Conservation (phyloP, 2,113 vertebrate species). For the Cheilinus undulatus region DNA sequence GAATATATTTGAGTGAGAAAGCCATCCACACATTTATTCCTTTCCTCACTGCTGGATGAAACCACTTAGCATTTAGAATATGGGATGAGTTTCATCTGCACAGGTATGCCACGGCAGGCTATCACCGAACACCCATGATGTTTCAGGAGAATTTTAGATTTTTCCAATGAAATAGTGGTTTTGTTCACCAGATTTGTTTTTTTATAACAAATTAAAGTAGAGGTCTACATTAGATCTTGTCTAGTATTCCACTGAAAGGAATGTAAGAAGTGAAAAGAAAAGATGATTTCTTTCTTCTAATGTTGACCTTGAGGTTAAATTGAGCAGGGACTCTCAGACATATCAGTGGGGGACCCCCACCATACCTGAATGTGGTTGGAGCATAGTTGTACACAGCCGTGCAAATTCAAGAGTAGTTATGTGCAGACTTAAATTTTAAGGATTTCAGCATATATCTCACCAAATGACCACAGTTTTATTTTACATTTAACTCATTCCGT, state of each 20-base stretch:
- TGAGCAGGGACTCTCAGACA: too few relatives aligned
- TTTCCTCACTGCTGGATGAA: constrained; percentile 80
- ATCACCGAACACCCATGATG: constrained; percentile 19
- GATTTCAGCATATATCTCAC: too few relatives aligned
- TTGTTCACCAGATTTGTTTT: constrained; percentile 34
- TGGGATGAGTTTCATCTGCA: constrained; percentile 45
- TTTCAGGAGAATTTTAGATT: constrained; percentile 14
- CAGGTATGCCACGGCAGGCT: constrained; percentile 26
- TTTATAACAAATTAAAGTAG: constrained; percentile 34
- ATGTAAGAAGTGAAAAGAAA: background rate
- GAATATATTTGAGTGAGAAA: constrained; percentile 77
- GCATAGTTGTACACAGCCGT: too few relatives aligned
- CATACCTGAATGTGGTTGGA: too few relatives aligned
- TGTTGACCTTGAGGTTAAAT: constrained; percentile 35
- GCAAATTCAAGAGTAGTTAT: too few relatives aligned
- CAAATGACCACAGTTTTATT: too few relatives aligned
- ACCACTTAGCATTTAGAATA: constrained; percentile 75
- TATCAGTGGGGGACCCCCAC: too few relatives aligned
- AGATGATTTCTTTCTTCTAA: background rate
- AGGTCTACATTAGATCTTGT: constrained; percentile 1
- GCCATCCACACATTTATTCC: constrained; percentile 86
- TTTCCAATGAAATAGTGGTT: constrained; percentile 31
- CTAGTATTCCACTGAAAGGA: constrained; percentile 1
- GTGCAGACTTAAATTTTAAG: too few relatives aligned
- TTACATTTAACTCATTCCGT: too few relatives aligned